These are phyloP conservation scores for Amitus sp. DNA, from an alignment of 2,888 invertebrate species.

Conservation along the genomic window DNA sequence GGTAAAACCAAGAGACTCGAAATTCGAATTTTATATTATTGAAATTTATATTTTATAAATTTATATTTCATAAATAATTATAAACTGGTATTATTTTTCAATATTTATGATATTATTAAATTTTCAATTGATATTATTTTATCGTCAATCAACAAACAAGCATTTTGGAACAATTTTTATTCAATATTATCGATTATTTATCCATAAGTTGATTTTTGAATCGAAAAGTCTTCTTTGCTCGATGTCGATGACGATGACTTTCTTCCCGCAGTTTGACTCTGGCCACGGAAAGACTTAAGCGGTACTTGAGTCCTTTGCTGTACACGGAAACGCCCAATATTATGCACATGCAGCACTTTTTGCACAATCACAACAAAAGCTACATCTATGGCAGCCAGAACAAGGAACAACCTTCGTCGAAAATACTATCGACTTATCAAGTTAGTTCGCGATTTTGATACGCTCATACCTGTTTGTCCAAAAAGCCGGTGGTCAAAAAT, in stretches of 20 bases:
- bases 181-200: constrained; percentile 3
- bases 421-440: constrained; percentile 70
- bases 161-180: too few relatives aligned
- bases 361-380: constrained; percentile 67
- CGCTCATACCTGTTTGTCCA: too few relatives aligned
- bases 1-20: too few relatives aligned
- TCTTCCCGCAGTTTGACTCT: constrained; percentile 69
- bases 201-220: too few relatives aligned
- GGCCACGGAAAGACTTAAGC: constrained; percentile 85
- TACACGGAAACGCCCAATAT: constrained; percentile 85
- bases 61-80: too few relatives aligned
- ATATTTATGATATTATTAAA: too few relatives aligned
- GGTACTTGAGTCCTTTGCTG: constrained; percentile 80
- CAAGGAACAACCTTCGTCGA: constrained; percentile 71
- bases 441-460: constrained; percentile 45
- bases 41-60: too few relatives aligned
- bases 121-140: too few relatives aligned
- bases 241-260: background rate
- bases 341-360: constrained; percentile 85
- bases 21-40: too few relatives aligned
- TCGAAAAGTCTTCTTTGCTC: background rate
- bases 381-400: constrained; percentile 71
- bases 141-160: too few relatives aligned
- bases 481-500: too few relatives aligned
- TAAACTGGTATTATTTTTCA: too few relatives aligned